Percentiles rank a stretch among this genome's conserved stretches.
Conservation (phyloP, 64 coral and sea anemone species). For the Pachyseris speciosa region DNA sequence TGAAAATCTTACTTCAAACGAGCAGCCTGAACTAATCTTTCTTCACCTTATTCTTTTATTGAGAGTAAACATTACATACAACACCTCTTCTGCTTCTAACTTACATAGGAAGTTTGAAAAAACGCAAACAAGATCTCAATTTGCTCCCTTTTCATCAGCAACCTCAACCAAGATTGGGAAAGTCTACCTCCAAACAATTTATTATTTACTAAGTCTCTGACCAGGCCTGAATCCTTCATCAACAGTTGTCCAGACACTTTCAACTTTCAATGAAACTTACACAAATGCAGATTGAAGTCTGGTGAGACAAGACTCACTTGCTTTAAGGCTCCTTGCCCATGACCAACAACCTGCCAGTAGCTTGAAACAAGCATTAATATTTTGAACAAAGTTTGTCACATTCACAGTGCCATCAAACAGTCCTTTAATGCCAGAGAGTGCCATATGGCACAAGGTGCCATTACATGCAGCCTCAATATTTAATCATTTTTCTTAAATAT, state of each 20-base stretch:
- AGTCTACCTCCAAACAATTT: no score
- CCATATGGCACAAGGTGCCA: not conserved
- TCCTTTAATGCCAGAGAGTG: not conserved
- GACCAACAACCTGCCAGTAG: not conserved
- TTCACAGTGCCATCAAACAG: no score
- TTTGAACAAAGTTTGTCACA: no score
- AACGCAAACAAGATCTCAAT: not conserved
- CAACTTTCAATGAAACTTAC: no score
- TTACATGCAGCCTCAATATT: no score
- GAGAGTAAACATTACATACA: not conserved
- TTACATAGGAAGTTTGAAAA: not conserved
- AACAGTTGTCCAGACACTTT: not conserved
- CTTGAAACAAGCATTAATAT: not conserved
- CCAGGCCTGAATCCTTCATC: not conserved
- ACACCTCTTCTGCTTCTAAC: not conserved
- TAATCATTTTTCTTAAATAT: no score
- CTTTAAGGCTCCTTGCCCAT: no score
- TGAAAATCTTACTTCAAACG: not conserved
- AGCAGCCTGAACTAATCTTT: not conserved
- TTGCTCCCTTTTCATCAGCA: not conserved
- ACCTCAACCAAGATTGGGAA: slow-evolving; percentile 2
- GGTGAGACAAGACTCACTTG: no score
- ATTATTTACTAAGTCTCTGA: not conserved
- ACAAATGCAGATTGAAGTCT: no score
- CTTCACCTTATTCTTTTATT: not conserved